These are phyloP conservation scores for Eueides isabella DNA, from an alignment of 1,140 invertebrate species.

Conservation along the genomic window DNA sequence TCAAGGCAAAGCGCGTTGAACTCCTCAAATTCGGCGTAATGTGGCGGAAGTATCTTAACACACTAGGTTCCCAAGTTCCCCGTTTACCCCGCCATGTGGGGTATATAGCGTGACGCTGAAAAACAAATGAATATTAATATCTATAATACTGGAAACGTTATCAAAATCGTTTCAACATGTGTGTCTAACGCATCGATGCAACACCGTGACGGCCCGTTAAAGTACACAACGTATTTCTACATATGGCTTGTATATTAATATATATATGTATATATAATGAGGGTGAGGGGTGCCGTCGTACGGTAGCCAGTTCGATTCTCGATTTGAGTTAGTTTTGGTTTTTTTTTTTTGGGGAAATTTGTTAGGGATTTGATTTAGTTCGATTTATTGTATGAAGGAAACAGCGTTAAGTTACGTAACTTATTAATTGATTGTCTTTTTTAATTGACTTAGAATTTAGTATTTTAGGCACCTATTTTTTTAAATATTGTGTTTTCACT, in stretches of 20 bases:
- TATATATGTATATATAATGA: background rate
- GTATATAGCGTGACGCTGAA: background rate
- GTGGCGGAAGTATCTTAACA: no score
- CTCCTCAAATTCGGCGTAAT: no score
- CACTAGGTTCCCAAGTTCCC: background rate
- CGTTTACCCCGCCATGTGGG: background rate
- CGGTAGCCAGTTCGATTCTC: background rate
- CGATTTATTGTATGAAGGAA: no score
- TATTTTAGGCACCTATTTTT: no score
- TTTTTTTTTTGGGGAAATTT: no score
- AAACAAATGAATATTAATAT: background rate
- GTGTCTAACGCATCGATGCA: conserved; percentile 2
- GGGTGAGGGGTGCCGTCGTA: no score
- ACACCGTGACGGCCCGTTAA: conserved; percentile 18
- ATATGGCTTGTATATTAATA: conserved; percentile 13
- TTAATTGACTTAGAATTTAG: no score
- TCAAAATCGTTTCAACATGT: conserved; percentile 3
- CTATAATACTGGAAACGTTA: background rate
- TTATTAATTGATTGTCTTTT: no score
- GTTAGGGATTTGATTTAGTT: no score
- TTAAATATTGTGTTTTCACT: no score
- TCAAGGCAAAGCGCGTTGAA: no score
- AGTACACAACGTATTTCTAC: conserved; percentile 14
- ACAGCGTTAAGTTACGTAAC: no score
- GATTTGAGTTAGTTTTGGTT: background rate